Base-by-base conservation (phyloP, 1,140 invertebrate species). In the Lasioglossum baleicum region DNA sequence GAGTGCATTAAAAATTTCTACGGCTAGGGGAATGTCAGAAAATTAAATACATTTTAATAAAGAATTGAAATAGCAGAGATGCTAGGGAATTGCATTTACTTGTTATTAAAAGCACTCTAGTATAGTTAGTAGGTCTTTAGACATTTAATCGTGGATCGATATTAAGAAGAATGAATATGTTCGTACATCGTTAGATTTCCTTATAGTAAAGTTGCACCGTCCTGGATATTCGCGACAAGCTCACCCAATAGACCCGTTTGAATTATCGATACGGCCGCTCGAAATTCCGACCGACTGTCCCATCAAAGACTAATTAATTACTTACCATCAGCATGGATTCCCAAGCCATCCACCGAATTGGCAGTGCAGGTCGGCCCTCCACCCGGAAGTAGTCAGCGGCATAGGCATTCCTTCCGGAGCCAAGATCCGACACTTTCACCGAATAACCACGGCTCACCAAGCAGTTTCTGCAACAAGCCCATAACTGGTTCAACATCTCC, bases 381-480 rank as follows among this genome's bases (percentile, higher is more conserved):
- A 96, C 93, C 81, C 94, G 94, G 90, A 94, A 95, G 89, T 96
- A 96, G 91, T 97, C 96, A 6, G 94, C 94, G 63, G 93, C 92
- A 91, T 97, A 97, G n/a, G 95, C 90, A 85, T 93, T 94, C 58
- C 95, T 92, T 87, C 94, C 95, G 86, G 95, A 94, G 40, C 96
- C 96, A 79, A 97, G 94, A 91, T 97, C 97, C 61, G 96, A 96
- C 77, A 98, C 96, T 93, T 98, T 97, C 78, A 98, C 95, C 48
- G 94, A 94, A 86, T 96, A 96, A 83, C 95, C 95, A 84, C 95
- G 94, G 82, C 96, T 96, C 81, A 98, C 96, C 75, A 98, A 94
- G 91, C 97, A 98, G 94, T 98, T 98, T 87, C 97, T 97, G 93
- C 73, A 93, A 93, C 69, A 72, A 64, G 17, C 5, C 71, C 26